Evolutionary conservation across 2,797 vertebrate species (phyloP).

Genomic region (Limosa lapponica): DNA sequence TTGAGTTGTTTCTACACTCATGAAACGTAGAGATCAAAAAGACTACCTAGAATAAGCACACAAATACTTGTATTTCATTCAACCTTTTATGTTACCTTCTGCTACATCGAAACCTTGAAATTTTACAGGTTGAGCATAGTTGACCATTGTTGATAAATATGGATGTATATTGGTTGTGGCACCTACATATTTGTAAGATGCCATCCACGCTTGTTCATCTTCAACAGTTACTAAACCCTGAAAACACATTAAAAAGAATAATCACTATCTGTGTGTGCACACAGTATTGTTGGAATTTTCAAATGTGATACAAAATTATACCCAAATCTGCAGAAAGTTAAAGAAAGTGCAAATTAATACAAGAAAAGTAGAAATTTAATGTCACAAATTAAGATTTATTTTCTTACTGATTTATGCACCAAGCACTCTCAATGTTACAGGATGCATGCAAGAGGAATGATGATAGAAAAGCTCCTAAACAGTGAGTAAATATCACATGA

Average conservation of each 20-base stretch:
- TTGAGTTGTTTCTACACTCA: not conserved
- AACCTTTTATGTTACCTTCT: constrained; percentile 87
- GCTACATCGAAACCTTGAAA: constrained; percentile 96
- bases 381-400: not conserved
- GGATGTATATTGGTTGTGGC: constrained; percentile 99
- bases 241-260: constrained; percentile 63
- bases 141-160: constrained; percentile 96
- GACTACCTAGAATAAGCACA: constrained; percentile 47
- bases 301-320: not conserved
- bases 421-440: not conserved
- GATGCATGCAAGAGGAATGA: constrained; percentile 8
- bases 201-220: constrained; percentile 95
- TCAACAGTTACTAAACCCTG: constrained; percentile 90
- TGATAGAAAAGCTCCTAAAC: not conserved
- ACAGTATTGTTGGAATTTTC: not conserved
- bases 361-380: not conserved
- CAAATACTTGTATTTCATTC: constrained; percentile 60
- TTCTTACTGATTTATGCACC: not conserved
- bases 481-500: not conserved
- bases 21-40: not conserved
- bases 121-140: constrained; percentile 98
- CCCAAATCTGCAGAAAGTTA: not conserved
- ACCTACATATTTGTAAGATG: constrained; percentile 96
- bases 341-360: not conserved
- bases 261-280: not conserved